Percentiles rank a stretch among this genome's conserved stretches.
Evolutionary conservation across 2,797 vertebrate species (phyloP).

Genomic region (Oreochromis mossambicus): DNA sequence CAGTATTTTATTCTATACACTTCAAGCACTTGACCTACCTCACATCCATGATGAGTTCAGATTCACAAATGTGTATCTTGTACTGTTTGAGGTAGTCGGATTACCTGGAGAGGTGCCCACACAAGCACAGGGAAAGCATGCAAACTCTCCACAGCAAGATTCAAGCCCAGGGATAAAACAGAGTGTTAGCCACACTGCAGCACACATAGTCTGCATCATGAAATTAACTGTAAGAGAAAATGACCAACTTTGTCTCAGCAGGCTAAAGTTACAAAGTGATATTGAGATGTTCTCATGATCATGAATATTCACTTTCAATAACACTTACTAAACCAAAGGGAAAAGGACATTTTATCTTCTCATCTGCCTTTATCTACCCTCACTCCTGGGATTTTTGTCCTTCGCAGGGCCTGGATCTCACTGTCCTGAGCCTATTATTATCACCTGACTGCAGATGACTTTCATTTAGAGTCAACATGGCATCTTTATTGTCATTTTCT

Average conservation of each 20-base stretch:
- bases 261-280: not conserved
- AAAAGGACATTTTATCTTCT: not conserved
- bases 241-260: not conserved
- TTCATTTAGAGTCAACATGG: not conserved
- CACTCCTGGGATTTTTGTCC: slow-evolving; percentile 2
- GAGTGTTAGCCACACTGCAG: not conserved
- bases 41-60: not conserved
- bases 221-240: not conserved
- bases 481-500: not conserved
- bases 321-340: not conserved
- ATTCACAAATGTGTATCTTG: not conserved
- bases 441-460: slow-evolving; percentile 6
- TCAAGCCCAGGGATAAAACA: not conserved
- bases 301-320: not conserved
- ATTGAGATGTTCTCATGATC: not conserved
- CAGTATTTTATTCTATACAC: not conserved
- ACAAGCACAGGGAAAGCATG: not conserved
- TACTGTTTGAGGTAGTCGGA: not conserved
- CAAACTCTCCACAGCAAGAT: not conserved
- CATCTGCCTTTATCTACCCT: not conserved
- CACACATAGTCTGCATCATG: not conserved
- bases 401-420: not conserved
- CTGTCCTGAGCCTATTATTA: not conserved
- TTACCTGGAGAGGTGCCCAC: not conserved
- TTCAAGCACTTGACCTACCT: accelerated